Conservation (phyloP, 2,113 vertebrate genomes). For the Gallinago undulata region DNA sequence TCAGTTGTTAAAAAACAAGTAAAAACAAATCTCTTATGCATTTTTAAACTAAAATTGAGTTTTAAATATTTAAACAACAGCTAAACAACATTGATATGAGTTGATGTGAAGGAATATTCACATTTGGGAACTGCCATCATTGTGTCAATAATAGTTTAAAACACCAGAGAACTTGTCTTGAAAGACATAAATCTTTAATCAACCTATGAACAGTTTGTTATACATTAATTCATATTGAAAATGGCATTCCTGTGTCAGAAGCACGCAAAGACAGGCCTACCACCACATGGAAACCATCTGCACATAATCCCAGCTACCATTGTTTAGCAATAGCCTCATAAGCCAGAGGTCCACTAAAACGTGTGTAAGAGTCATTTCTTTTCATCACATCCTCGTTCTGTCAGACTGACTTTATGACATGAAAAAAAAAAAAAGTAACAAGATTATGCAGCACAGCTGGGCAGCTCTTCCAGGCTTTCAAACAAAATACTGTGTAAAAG, state of each 20-base stretch:
- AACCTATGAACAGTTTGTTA: neutral
- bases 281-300: neutral
- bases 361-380: neutral
- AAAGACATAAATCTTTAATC: slow-evolving; percentile 35
- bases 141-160: slow-evolving; percentile 28
- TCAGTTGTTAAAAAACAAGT: neutral
- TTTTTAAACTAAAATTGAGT: slow-evolving; percentile 1
- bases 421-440: neutral
- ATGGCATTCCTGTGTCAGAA: neutral
- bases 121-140: neutral
- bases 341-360: neutral
- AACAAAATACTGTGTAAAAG: neutral
- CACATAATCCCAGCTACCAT: neutral
- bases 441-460: neutral
- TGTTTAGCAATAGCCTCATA: neutral
- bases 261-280: neutral
- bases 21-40: neutral
- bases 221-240: neutral
- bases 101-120: neutral
- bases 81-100: slow-evolving; percentile 1
- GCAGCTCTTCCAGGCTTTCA: neutral
- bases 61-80: slow-evolving; percentile 24
- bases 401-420: neutral
- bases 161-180: neutral
- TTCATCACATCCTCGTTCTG: neutral